These are phyloP conservation scores for Aptenodytes patagonicus DNA, from an alignment of 2,113 vertebrate genomes.

Conservation along the genomic window DNA sequence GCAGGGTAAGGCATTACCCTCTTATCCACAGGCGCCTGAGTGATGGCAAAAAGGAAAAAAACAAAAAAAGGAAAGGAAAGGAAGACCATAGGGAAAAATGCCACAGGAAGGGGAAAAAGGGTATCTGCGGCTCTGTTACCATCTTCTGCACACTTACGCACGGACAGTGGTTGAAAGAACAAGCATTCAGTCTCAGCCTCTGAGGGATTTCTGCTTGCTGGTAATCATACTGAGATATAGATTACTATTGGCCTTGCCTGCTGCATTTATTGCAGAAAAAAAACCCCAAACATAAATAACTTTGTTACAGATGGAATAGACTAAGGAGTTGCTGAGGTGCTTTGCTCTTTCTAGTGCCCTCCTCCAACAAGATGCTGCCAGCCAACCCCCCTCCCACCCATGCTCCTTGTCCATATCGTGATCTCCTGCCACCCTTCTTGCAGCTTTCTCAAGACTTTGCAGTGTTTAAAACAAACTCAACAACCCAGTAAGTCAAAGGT, in stretches of 20 bases:
- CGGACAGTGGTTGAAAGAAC: not conserved
- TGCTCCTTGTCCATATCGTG: not conserved
- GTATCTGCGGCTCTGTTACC: not conserved
- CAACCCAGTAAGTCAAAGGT: not conserved
- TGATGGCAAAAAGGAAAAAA: not conserved
- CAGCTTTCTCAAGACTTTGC: not conserved
- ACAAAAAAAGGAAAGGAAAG: not conserved
- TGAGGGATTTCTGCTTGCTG: not conserved
- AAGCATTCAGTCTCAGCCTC: not conserved
- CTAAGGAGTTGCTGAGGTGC: not conserved
- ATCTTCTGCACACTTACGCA: not conserved
- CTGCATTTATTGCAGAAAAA: not conserved
- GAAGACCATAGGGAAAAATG: not conserved
- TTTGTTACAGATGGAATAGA: not conserved
- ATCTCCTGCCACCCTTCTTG: not conserved
- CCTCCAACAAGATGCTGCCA: not conserved
- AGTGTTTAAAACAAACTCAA: not conserved
- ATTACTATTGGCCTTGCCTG: not conserved
- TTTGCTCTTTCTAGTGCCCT: not conserved
- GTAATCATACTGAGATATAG: not conserved
- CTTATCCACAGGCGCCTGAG: not conserved
- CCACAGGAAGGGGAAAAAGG: not conserved
- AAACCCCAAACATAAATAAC: not conserved
- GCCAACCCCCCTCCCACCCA: fast-evolving
- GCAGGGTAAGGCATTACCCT: not conserved